Evolutionary conservation across 2,113 vertebrate genomes (phyloP).

Genomic region (Brachyhypopomus gauderio): DNA sequence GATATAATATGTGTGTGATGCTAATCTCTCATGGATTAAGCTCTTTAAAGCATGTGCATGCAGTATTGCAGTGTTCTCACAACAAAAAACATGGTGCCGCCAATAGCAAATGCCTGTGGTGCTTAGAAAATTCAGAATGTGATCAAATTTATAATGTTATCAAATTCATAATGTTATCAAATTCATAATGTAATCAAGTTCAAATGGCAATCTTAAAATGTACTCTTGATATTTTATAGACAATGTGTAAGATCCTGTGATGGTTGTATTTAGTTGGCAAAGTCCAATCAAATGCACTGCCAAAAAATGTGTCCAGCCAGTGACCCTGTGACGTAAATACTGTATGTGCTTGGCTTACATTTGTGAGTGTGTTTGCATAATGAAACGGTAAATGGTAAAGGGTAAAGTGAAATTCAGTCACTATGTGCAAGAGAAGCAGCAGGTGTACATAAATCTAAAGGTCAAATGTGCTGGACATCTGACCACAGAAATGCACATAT

Average conservation of each 20-base stretch:
- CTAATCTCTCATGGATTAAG: background rate
- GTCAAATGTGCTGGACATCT: background rate
- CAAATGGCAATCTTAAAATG: background rate
- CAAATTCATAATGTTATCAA: background rate
- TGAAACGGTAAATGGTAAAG: background rate
- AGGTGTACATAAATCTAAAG: background rate
- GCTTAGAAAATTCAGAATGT: background rate
- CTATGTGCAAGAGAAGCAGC: background rate
- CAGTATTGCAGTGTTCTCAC: background rate
- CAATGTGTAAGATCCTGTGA: background rate
- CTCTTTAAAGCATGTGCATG: background rate
- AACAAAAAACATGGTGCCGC: too few relatives aligned
- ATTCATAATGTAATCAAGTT: background rate
- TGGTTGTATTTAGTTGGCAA: background rate
- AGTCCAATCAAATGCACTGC: background rate
- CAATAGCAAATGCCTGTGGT: background rate
- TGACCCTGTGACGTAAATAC: background rate
- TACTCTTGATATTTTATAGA: background rate
- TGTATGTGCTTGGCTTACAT: background rate
- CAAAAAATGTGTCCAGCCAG: background rate
- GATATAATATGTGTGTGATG: conserved; percentile 38
- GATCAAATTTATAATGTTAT: background rate
- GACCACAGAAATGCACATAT: background rate
- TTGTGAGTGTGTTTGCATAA: background rate
- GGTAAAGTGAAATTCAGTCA: background rate